Base-by-base conservation (phyloP, 2,888 invertebrate genomes). In the Myopa tessellatipennis region DNA sequence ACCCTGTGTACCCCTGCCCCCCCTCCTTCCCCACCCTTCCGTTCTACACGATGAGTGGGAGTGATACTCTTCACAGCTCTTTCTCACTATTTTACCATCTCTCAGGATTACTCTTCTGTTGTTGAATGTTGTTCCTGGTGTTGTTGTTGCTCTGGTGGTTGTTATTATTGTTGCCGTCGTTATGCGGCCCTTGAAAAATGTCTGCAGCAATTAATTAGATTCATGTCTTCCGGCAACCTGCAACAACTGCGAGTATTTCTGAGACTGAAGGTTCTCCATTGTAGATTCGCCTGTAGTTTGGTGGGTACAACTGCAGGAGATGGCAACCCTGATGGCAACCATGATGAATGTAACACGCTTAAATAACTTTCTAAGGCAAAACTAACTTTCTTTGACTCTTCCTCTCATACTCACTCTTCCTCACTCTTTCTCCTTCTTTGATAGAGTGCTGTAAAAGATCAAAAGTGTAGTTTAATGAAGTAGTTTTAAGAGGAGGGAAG, bases 121-220 rank as follows among this genome's bases (percentile, higher is more conserved):
- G 55, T 55, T 55, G 55, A 4, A 4, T 14, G 14, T 10, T 55
- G 5, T 55, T 55, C 6, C 10, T 45, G 10, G 6, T 45, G 45
- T 10, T 55, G 14, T 55, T 55, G 55, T 55, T 55, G 26, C 26
- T 26, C 26, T 26, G 26, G 2, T 26, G 26, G 26, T 26, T 26
- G 1, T 26, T 55, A n/a, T 55, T 55, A 45, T 45, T 45, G 10
- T 45, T 45, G 45, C 3, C 10, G 14, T 55, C 10, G 55, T 55
- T 55, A n/a, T 55, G 55, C n/a, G 55, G 38, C 38, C 36, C 36
- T 38, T 63, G 26, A n/a, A 40, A 72, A 74, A 74, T 52, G 26
- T 74, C 58, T 67, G 74, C 55, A 68, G 67, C 67, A 74, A 67
- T 74, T 74, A 74, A 74, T 74, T 74, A 74, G 36, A 16, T 74